phyloP scores from a whole-genome alignment of 2,797 vertebrate species.

The Lophius americanus region DNA sequence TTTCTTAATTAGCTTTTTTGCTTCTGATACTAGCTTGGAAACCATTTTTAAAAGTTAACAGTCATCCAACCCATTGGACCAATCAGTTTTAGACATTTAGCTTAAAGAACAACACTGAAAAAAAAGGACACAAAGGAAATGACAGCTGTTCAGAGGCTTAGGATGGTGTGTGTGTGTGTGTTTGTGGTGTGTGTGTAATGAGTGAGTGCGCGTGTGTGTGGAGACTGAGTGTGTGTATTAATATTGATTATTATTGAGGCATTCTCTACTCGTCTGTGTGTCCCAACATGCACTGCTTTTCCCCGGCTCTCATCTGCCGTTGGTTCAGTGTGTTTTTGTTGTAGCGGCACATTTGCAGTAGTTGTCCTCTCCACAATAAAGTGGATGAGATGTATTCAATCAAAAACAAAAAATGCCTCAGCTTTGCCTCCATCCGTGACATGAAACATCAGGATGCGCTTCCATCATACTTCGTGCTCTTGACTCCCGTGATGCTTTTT shows the following conservation, averaged over 20 bases:
- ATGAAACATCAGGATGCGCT: slow-evolving; percentile 54
- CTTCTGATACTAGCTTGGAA: slow-evolving; percentile 8
- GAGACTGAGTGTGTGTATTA: slow-evolving; percentile 13
- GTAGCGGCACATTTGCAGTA: slow-evolving; percentile 30
- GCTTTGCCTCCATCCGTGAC: slow-evolving; percentile 63
- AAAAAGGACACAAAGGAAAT: slow-evolving; percentile 29
- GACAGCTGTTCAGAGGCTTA: slow-evolving; percentile 35
- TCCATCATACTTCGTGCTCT: slow-evolving; percentile 74
- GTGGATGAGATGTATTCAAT: slow-evolving; percentile 31
- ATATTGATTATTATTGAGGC: slow-evolving; percentile 51
- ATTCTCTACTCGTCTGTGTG: slow-evolving; percentile 61
- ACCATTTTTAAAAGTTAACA: slow-evolving; percentile 5
- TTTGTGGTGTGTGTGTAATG: slow-evolving; percentile 5
- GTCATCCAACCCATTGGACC: slow-evolving; percentile 17
- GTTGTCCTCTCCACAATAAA: slow-evolving; percentile 46
- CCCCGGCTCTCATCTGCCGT: slow-evolving; percentile 54
- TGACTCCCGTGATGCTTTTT: slow-evolving; percentile 82
- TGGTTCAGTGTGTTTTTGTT: slow-evolving; percentile 51
- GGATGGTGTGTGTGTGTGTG: slow-evolving; percentile 12
- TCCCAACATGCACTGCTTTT: slow-evolving; percentile 75
- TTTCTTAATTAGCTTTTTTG: not conserved
- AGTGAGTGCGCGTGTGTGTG: not conserved
- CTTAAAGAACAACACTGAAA: slow-evolving; percentile 13
- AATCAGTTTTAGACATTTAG: slow-evolving; percentile 31
- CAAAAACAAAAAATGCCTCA: slow-evolving; percentile 29